These are phyloP conservation scores for Agapetus fuscipes DNA, from an alignment of 2,888 invertebrate genomes.

Conservation along the genomic window DNA sequence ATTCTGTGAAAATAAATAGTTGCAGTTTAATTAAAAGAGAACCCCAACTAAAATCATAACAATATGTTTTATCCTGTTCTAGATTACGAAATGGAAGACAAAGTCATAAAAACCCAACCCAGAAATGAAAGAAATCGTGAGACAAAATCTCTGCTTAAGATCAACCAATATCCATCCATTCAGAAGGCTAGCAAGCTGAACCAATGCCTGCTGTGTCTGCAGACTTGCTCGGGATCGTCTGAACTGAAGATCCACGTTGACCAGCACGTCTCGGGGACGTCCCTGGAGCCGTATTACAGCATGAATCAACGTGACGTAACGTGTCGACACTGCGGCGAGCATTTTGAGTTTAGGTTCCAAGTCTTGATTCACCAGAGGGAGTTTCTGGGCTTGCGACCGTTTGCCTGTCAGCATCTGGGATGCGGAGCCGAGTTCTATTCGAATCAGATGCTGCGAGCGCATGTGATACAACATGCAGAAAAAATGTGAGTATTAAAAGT, in stretches of 20 bases:
- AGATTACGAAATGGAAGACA: too few relatives aligned
- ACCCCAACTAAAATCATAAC: too few relatives aligned
- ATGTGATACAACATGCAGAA: conserved; percentile 15
- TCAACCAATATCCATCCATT: conserved; percentile 16
- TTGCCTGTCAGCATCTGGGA: conserved; percentile 13
- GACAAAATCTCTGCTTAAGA: conserved; percentile 1
- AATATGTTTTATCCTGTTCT: too few relatives aligned
- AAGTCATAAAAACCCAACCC: too few relatives aligned
- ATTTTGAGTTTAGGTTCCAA: conserved; percentile 16
- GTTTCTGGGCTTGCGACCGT: conserved; percentile 20
- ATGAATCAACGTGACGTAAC: conserved; percentile 15
- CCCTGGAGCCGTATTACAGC: conserved; percentile 19
- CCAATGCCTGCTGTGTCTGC: conserved; percentile 19
- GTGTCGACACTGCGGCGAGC: conserved; percentile 13
- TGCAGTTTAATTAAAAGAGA: too few relatives aligned
- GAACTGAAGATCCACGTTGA: conserved; percentile 15
- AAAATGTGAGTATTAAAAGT: neutral
- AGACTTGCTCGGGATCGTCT: conserved; percentile 12
- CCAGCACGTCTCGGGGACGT: conserved; percentile 14
- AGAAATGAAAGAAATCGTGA: conserved; percentile 1
- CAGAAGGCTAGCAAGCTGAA: conserved; percentile 12
- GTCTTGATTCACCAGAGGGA: conserved; percentile 19
- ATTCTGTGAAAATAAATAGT: too few relatives aligned
- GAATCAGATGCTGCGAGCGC: conserved; percentile 14
- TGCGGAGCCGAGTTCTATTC: conserved; percentile 16